Evolutionary conservation across 2,797 vertebrate species (phyloP).

Genomic region (Leptatherina wallacei): DNA sequence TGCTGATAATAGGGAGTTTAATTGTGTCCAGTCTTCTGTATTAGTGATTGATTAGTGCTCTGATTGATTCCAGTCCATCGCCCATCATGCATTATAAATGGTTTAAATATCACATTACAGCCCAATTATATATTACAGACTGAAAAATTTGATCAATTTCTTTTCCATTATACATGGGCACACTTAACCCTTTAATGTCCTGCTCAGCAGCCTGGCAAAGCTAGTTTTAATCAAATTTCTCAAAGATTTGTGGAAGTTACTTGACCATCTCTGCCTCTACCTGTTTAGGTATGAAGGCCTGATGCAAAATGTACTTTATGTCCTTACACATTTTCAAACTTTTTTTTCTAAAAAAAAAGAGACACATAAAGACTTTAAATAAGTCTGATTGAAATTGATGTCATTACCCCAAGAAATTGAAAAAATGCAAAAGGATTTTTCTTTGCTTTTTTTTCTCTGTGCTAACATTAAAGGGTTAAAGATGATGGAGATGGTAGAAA

Average conservation of each 20-base stretch:
- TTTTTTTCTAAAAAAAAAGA: background rate
- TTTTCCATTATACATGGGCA: conserved; percentile 42
- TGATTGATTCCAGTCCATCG: conserved; percentile 57
- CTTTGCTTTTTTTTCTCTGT: background rate
- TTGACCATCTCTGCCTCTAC: no score
- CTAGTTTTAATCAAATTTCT: background rate
- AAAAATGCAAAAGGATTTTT: no score
- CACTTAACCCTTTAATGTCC: conserved; percentile 9
- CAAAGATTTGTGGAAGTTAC: background rate
- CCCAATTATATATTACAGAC: conserved; percentile 56
- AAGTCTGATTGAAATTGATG: background rate
- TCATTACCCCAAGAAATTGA: background rate
- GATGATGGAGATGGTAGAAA: conserved; percentile 18
- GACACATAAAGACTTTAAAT: background rate
- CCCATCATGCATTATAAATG: conserved; percentile 64
- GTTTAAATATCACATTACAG: conserved; percentile 67
- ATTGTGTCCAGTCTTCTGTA: conserved; percentile 41
- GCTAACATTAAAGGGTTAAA: conserved; percentile 8
- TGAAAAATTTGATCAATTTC: conserved; percentile 54
- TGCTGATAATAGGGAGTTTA: conserved; percentile 40
- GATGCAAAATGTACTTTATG: no score
- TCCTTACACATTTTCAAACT: background rate
- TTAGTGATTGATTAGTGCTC: conserved; percentile 63
- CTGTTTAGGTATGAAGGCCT: no score
- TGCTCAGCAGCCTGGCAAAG: background rate